A percentile compares a stretch with the other conserved stretches of the same genome.
phyloP scores from a whole-genome alignment of 2,113 vertebrate genomes.

The Aepyceros melampus region DNA sequence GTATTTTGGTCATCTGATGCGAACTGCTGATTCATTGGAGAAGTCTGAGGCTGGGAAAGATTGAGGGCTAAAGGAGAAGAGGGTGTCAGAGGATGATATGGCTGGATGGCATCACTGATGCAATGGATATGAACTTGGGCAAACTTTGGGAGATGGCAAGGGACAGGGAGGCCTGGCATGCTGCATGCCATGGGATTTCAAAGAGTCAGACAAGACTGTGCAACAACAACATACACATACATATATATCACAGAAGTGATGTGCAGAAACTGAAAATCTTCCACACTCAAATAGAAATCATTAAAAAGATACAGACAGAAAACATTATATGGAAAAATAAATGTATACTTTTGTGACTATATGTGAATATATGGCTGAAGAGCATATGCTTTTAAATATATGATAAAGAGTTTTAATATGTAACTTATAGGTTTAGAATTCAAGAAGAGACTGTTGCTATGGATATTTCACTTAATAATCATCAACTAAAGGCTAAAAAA shows the following conservation, averaged over 20 bases:
- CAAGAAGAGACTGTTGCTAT: not conserved
- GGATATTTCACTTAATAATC: not conserved
- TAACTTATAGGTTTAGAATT: not conserved
- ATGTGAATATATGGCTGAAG: not conserved
- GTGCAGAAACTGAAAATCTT: not conserved
- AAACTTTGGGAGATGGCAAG: not conserved
- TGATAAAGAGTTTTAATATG: not conserved
- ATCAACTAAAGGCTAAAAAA: not conserved
- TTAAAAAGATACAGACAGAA: not conserved
- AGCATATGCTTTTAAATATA: not conserved
- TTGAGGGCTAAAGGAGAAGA: not conserved
- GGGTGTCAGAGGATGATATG: not conserved
- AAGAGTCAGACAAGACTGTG: not conserved
- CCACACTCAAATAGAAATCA: not conserved
- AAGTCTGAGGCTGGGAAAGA: not conserved
- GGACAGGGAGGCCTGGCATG: not conserved
- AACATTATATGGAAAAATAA: not conserved
- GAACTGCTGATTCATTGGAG: not conserved
- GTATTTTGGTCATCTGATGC: not conserved
- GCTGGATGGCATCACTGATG: not conserved
- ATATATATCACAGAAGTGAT: not conserved
- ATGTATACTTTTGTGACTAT: not conserved
- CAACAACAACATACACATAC: not conserved
- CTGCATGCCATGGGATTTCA: accelerated
- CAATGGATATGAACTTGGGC: not conserved